Base-by-base conservation (phyloP, 2,888 invertebrate genomes). In the Aphidius colemani region DNA sequence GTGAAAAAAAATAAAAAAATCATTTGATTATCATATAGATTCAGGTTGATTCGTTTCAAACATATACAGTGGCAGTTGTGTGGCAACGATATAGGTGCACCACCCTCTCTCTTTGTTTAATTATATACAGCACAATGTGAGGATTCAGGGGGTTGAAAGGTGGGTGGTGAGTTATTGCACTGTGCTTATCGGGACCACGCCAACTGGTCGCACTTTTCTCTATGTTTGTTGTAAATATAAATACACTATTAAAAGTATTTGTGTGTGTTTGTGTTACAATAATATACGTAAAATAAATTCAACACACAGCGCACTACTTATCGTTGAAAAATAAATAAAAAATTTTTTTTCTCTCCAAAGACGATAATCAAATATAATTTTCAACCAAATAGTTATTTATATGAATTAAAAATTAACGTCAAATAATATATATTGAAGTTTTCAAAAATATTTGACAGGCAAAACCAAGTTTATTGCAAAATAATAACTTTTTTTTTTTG, bases 91-190 rank as follows among this genome's bases (percentile, higher is more conserved):
- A 64, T 59, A 43, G 57, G 57, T 53, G 57, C 53, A 55, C 55
- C 58, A 51, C 57, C 49, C 61, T 58, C 61, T 61, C 65, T 58
- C 48, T 61, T 30, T 30, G 30, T 30, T 30, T 65, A 61, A 65
- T 65, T 65, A 65, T 65, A 65, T 53, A 41, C 39, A 62, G 49
- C 49, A 41, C 59, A 48, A 59, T 43, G 59, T 48, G 43, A 49
- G 50, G 18, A 53, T 46, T 48, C 55, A 55, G 56, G 55, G 53
- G 48, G 56, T 58, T 50, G 59, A 45, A 50, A 45, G 53, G 61
- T 44, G 63, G 63, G 49, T 44, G 73, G 74, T 77, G 77, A 78
- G 65, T 78, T 78, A 78, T 77, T 73, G 70, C 74, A 67, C 63
- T 63, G 67, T 69, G 69, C 68, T 69, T 69, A 70, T 69, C 70